These are phyloP conservation scores for Ivindomyrus marchei DNA, from an alignment of 2,113 vertebrate genomes.

Conservation along the genomic window DNA sequence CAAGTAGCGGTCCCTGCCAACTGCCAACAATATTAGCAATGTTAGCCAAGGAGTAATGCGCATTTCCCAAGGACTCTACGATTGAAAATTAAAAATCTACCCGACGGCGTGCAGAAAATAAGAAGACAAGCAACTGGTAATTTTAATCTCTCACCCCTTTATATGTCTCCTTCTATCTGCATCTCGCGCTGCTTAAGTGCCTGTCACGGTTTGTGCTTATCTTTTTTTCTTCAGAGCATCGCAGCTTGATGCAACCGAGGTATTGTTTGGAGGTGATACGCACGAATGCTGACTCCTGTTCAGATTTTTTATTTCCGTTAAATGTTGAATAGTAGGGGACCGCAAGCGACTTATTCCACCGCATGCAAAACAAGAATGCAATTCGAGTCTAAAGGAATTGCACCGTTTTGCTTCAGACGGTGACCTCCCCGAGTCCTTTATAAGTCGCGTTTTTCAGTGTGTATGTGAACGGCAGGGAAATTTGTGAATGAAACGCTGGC, in stretches of 20 bases:
- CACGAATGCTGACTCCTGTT: conserved; percentile 2
- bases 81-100: conserved; percentile 35
- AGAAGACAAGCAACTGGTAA: conserved; percentile 32
- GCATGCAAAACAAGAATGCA: background rate
- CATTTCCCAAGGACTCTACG: conserved; percentile 40
- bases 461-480: conserved; percentile 20
- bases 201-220: conserved; percentile 23
- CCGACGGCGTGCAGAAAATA: conserved; percentile 28
- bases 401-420: background rate
- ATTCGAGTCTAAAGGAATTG: background rate
- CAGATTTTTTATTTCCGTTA: background rate
- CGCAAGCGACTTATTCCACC: background rate
- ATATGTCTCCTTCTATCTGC: background rate
- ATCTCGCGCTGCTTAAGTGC: conserved; percentile 22
- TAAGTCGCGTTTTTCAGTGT: conserved; percentile 19
- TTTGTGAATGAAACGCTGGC: conserved; percentile 44
- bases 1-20: conserved; percentile 52
- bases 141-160: background rate
- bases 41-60: conserved; percentile 52
- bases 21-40: conserved; percentile 54
- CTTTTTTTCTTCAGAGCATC: conserved; percentile 15
- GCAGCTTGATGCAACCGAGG: conserved; percentile 39
- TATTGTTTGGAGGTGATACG: conserved; percentile 27
- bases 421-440: conserved; percentile 35
- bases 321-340: background rate